Evolutionary conservation across 2,113 vertebrate genomes (phyloP).

Genomic region (Psittacus erithacus): DNA sequence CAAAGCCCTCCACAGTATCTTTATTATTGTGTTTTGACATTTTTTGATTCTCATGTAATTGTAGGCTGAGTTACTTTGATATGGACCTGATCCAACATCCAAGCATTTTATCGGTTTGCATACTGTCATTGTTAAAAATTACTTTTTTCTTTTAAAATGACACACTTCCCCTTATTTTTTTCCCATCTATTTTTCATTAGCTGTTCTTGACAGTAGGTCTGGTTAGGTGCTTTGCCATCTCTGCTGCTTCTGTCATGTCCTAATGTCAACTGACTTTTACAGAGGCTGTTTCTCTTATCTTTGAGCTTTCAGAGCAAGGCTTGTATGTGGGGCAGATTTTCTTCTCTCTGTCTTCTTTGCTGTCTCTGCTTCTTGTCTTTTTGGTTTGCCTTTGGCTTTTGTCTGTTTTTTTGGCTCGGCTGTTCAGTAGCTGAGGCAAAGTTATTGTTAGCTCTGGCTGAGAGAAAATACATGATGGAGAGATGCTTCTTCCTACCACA

Average conservation of each 20-base stretch:
- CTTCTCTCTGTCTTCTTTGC: background rate
- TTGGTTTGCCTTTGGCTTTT: constrained; percentile 54
- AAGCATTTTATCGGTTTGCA: constrained; percentile 12
- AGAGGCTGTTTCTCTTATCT: constrained; percentile 4
- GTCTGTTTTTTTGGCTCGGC: background rate
- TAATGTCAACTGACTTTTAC: background rate
- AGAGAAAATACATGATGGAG: constrained; percentile 15
- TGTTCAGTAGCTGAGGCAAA: constrained; percentile 1
- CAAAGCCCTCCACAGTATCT: background rate
- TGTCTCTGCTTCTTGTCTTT: constrained; percentile 59
- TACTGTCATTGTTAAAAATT: background rate
- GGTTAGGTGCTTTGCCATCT: background rate
- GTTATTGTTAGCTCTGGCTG: constrained; percentile 21
- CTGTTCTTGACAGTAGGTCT: background rate
- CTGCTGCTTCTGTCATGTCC: background rate
- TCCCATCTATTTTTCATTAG: background rate
- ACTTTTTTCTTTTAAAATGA: background rate
- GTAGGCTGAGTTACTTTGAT: constrained; percentile 22
- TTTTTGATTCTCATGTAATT: constrained; percentile 31
- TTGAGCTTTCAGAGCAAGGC: background rate
- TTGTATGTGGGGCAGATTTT: background rate
- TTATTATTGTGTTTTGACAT: background rate
- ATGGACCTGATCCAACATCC: constrained; percentile 7
- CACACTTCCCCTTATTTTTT: background rate
- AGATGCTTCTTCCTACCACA: background rate